Conservation (phyloP, 1,140 invertebrate species). For the Achatina immaculata region DNA sequence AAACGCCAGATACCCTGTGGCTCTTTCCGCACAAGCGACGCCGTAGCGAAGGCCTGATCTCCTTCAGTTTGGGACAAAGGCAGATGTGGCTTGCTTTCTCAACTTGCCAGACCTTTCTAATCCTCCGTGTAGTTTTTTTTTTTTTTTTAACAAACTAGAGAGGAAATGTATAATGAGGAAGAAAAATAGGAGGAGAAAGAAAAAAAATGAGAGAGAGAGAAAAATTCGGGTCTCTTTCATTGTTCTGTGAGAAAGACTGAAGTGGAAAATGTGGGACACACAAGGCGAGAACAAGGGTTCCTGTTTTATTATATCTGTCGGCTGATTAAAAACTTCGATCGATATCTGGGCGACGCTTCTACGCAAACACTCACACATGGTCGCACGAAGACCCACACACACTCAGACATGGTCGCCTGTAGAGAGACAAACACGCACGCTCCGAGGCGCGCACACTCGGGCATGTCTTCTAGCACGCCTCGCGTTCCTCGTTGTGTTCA, state of each 20-base stretch:
- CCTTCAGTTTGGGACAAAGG: not conserved
- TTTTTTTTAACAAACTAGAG: not conserved
- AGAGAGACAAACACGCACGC: not conserved
- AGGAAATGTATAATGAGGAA: not conserved
- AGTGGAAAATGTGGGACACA: no score
- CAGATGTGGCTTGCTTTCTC: not conserved
- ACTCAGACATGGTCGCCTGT: not conserved
- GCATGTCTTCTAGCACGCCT: no score
- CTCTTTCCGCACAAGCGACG: not conserved
- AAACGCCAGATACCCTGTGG: not conserved
- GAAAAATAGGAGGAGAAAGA: not conserved
- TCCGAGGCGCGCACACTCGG: not conserved
- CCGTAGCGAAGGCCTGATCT: no score
- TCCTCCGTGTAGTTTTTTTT: not conserved
- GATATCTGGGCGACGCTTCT: not conserved
- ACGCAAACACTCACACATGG: conserved; percentile 22
- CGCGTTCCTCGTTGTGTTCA: no score
- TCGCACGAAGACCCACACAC: not conserved
- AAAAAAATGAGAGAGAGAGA: not conserved
- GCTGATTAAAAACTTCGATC: not conserved
- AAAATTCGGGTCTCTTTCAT: not conserved
- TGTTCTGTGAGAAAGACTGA: not conserved
- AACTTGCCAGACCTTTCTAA: not conserved
- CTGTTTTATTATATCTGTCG: not conserved
- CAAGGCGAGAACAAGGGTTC: no score